A percentile compares a stretch with the other conserved stretches of the same genome.
Conservation (phyloP, 2,888 invertebrate species). For the Caradrina clavipalpis region DNA sequence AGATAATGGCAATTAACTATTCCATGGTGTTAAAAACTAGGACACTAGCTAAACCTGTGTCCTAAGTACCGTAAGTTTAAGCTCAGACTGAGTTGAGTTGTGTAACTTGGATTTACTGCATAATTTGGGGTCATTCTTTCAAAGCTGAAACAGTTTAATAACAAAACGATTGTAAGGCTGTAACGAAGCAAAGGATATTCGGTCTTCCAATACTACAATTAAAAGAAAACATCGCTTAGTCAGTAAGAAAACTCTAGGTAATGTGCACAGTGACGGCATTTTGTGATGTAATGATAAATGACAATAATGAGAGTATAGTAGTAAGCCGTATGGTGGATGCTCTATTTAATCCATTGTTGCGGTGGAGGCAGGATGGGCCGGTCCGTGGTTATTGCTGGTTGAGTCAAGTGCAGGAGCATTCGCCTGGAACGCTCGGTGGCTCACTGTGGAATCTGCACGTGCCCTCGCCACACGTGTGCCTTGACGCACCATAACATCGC, state of each 20-base stretch:
- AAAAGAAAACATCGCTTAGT: constrained; percentile 37
- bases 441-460: constrained; percentile 86
- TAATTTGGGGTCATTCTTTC: neutral
- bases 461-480: constrained; percentile 81
- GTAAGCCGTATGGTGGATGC: constrained; percentile 68
- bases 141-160: neutral
- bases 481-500: constrained; percentile 75
- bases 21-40: constrained; percentile 62
- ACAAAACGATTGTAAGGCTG: neutral
- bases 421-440: constrained; percentile 83
- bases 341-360: constrained; percentile 83
- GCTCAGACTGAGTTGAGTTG: too few relatives aligned
- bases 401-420: constrained; percentile 89
- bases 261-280: constrained; percentile 27
- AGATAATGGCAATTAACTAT: constrained; percentile 79
- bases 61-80: constrained; percentile 21
- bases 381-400: constrained; percentile 69
- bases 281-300: constrained; percentile 50
- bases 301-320: constrained; percentile 46
- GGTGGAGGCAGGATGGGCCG: constrained; percentile 80
- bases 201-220: constrained; percentile 7
- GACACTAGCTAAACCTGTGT: constrained; percentile 35
- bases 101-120: constrained; percentile 1
- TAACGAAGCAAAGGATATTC: neutral
- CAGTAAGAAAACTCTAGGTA: constrained; percentile 47